Evolutionary conservation across 2,888 invertebrate genomes (phyloP).

Genomic region (Ophion obscuratus): DNA sequence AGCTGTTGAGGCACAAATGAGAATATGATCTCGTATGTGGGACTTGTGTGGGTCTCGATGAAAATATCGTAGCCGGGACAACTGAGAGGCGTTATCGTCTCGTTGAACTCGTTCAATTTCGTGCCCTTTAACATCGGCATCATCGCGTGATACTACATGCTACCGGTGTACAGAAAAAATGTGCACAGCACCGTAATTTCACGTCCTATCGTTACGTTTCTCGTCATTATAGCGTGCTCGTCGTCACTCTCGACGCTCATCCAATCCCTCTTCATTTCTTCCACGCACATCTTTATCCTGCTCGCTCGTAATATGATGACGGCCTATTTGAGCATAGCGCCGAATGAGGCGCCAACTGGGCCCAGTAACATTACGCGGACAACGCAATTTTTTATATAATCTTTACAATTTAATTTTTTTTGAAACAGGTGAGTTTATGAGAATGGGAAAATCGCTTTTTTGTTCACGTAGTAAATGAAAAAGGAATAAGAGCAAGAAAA

Average conservation of each 20-base stretch:
- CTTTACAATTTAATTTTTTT: too few species aligned
- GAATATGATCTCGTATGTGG: slow-evolving; percentile 69
- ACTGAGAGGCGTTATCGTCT: slow-evolving; percentile 25
- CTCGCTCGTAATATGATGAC: neutral
- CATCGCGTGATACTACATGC: slow-evolving; percentile 56
- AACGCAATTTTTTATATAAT: too few species aligned
- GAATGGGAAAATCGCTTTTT: too few species aligned
- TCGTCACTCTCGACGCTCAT: slow-evolving; percentile 39
- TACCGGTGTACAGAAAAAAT: slow-evolving; percentile 64
- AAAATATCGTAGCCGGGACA: slow-evolving; percentile 66
- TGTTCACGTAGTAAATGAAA: too few species aligned
- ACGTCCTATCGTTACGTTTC: slow-evolving; percentile 46
- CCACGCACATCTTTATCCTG: slow-evolving; percentile 64
- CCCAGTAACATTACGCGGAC: too few species aligned
- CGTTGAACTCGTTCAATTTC: slow-evolving; percentile 29
- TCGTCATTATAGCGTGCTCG: slow-evolving; percentile 42
- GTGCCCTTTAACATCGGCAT: slow-evolving; percentile 59
- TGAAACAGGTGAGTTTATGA: too few species aligned
- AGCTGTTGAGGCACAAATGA: slow-evolving; percentile 49
- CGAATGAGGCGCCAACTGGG: slow-evolving; percentile 11
- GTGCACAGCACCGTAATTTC: slow-evolving; percentile 65
- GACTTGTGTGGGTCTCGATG: slow-evolving; percentile 66
- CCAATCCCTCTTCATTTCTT: slow-evolving; percentile 74
- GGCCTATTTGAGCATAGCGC: slow-evolving; percentile 27
- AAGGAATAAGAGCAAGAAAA: too few species aligned